phyloP scores from a whole-genome alignment of 37 sponge, comb jelly and placozoan genomes.

The Crambe crambe region DNA sequence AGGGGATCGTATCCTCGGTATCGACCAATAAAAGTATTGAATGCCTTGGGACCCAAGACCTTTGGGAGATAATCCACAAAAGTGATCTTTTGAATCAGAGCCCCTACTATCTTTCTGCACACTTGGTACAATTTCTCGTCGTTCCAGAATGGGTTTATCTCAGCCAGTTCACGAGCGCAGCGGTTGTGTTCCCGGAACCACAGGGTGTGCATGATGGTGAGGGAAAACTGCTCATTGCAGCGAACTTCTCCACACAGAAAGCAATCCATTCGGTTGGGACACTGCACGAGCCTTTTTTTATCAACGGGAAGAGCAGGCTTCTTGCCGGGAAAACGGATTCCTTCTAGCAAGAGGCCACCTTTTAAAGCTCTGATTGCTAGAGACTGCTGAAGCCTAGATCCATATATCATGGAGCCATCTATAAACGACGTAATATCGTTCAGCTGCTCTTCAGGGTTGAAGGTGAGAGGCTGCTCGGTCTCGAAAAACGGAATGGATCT shows the following conservation, averaged over 20 bases:
- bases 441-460: constrained; percentile 59
- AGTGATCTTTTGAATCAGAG: constrained; percentile 78
- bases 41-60: constrained; percentile 57
- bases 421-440: constrained; percentile 79
- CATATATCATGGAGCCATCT: constrained; percentile 83
- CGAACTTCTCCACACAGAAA: constrained; percentile 88
- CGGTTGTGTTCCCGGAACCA: constrained; percentile 97
- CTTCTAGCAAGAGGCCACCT: constrained; percentile 43
- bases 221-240: constrained; percentile 85
- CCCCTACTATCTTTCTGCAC: constrained; percentile 88
- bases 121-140: constrained; percentile 91
- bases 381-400: constrained; percentile 35
- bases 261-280: constrained; percentile 48
- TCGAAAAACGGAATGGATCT: constrained; percentile 53
- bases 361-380: constrained; percentile 36
- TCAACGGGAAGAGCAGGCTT: constrained; percentile 52
- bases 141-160: constrained; percentile 77
- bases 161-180: constrained; percentile 63
- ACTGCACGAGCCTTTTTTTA: constrained; percentile 26
- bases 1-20: constrained; percentile 67
- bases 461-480: constrained; percentile 25
- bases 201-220: constrained; percentile 94
- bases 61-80: constrained; percentile 88
- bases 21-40: constrained; percentile 46
- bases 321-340: constrained; percentile 8